Evolutionary conservation across 2,113 vertebrate species (phyloP).

Genomic region (Macaca nemestrina): DNA sequence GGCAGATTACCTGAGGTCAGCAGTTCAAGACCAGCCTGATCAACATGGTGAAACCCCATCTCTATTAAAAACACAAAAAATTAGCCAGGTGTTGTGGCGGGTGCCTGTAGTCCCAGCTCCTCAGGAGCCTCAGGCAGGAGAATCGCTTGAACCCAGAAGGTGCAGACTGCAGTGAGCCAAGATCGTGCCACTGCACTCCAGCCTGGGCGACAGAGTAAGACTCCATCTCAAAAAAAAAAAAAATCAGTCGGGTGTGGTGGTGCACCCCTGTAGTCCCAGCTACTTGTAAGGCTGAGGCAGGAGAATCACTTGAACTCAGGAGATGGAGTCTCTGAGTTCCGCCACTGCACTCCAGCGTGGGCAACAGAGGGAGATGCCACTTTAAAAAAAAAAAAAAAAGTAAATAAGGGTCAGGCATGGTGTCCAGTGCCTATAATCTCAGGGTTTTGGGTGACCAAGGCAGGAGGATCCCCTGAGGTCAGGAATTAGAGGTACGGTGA

Average conservation of each 20-base stretch:
- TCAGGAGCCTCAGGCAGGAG: neutral
- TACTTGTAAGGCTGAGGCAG: neutral
- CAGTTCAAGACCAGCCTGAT: neutral
- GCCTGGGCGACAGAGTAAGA: too few relatives aligned
- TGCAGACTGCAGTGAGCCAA: too few relatives aligned
- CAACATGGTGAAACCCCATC: neutral
- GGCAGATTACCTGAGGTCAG: neutral
- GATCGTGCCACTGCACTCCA: too few relatives aligned
- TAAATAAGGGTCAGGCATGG: neutral
- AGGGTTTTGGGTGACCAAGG: neutral
- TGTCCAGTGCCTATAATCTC: neutral
- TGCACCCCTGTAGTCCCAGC: too few relatives aligned
- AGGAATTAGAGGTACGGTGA: neutral
- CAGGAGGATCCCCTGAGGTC: neutral
- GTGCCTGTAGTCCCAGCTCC: neutral
- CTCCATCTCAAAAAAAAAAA: too few relatives aligned
- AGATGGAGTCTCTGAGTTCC: neutral
- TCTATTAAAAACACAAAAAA: neutral
- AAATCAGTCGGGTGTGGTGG: too few relatives aligned
- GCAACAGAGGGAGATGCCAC: neutral
- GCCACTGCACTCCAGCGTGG: neutral
- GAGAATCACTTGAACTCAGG: neutral
- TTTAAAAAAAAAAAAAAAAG: neutral
- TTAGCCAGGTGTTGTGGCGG: accelerated
- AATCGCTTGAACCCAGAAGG: too few relatives aligned